Percentiles rank a stretch among this genome's conserved stretches.
Evolutionary conservation across 2,888 invertebrate species (phyloP).

Genomic region (Hydrotaea cyrtoneurina): DNA sequence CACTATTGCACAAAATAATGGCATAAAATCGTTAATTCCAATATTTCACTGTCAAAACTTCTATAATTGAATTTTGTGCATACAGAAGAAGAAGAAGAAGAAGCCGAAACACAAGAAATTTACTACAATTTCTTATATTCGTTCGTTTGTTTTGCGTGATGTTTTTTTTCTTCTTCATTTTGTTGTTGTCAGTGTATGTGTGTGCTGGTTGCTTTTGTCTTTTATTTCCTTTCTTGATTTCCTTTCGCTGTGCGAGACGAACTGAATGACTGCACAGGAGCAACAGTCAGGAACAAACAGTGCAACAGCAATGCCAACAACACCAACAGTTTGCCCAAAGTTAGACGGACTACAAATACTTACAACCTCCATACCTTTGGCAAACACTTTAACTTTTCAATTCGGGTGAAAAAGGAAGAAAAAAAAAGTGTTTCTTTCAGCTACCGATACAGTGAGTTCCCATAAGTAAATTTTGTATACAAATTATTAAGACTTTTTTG

Average conservation of each 20-base stretch:
- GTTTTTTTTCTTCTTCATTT: background rate
- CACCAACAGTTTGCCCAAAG: background rate
- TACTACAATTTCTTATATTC: conserved; percentile 33
- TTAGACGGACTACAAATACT: conserved; percentile 11
- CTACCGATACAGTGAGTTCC: background rate
- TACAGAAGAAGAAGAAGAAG: conserved; percentile 2
- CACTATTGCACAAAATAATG: conserved; percentile 60
- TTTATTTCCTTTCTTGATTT: conserved; percentile 49
- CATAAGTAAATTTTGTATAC: too few relatives aligned
- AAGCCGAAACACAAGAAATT: too few relatives aligned
- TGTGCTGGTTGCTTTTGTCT: conserved; percentile 34
- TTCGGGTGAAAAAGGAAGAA: conserved; percentile 20
- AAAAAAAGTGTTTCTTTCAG: too few relatives aligned
- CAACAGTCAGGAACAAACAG: background rate
- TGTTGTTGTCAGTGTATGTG: background rate
- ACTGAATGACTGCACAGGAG: too few relatives aligned
- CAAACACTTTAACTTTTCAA: conserved; percentile 65
- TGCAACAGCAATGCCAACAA: background rate
- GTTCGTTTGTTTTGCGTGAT: background rate
- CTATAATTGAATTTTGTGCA: conserved; percentile 70
- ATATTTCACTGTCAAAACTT: conserved; percentile 71
- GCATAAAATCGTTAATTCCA: conserved; percentile 67
- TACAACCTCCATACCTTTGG: conserved; percentile 48
- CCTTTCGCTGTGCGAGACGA: conserved; percentile 40
- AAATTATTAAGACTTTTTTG: too few relatives aligned